phyloP scores from a whole-genome alignment of 1,140 invertebrate species.

The Reticulitermes speratus region DNA sequence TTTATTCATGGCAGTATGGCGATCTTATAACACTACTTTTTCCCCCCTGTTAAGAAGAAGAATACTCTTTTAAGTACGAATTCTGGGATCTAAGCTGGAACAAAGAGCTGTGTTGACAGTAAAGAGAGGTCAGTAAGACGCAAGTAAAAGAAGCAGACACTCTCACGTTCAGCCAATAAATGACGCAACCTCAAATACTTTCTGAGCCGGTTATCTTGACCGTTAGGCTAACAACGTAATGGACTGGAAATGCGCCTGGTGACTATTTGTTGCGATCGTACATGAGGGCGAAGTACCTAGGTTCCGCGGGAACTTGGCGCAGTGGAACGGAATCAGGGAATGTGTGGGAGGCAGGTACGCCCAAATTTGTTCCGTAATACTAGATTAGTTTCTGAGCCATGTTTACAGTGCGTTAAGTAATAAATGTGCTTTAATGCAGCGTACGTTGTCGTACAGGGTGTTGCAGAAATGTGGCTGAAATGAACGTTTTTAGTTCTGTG shows the following conservation, averaged over 20 bases:
- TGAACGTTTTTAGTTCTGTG: too few species aligned
- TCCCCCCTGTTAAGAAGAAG: too few species aligned
- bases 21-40: too few species aligned
- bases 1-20: too few species aligned
- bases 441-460: too few species aligned
- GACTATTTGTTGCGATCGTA: background rate
- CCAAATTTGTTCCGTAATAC: too few species aligned
- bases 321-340: background rate
- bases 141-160: background rate
- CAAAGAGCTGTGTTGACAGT: background rate
- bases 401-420: too few species aligned
- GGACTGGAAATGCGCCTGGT: background rate
- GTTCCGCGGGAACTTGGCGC: background rate
- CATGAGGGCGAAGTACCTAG: background rate
- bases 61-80: background rate
- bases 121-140: background rate
- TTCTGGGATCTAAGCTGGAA: background rate
- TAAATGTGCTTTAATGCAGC: too few species aligned
- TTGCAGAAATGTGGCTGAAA: too few species aligned
- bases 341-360: too few species aligned
- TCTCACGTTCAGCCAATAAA: background rate
- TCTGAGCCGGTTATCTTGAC: background rate
- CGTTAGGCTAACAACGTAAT: background rate
- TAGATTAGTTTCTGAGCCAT: too few species aligned
- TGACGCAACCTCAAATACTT: background rate